These are phyloP conservation scores for Zaprionus camerounensis DNA, from an alignment of 1,140 invertebrate genomes.

Conservation along the genomic window DNA sequence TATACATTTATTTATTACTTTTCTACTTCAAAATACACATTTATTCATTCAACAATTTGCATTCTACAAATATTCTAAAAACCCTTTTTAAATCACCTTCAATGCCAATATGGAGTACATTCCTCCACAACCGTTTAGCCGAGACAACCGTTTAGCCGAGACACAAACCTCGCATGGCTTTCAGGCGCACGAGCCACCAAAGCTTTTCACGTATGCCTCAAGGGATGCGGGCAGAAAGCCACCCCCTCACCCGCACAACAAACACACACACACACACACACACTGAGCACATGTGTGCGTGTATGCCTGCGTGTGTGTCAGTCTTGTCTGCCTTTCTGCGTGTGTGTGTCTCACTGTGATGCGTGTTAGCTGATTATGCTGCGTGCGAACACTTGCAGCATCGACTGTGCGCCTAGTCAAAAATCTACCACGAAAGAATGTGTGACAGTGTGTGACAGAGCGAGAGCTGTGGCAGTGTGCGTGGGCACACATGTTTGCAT, in stretches of 20 bases:
- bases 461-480: conserved; percentile 44
- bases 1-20: neutral
- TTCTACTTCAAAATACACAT: neutral
- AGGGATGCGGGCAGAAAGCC: neutral
- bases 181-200: too few relatives aligned
- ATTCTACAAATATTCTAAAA: neutral
- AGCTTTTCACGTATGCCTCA: conserved; percentile 24
- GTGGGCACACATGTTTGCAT: conserved; percentile 26
- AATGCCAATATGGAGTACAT: neutral
- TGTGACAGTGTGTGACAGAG: conserved; percentile 73
- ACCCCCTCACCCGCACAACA: neutral
- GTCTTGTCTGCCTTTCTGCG: neutral
- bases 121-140: neutral
- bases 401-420: conserved; percentile 67
- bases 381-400: conserved; percentile 22
- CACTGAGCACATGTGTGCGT: conserved; percentile 18
- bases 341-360: conserved; percentile 32
- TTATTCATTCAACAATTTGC: too few relatives aligned
- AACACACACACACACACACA: conserved; percentile 1
- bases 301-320: conserved; percentile 42
- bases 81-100: neutral
- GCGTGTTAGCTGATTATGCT: conserved; percentile 2
- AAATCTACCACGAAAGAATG: conserved; percentile 83
- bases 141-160: neutral
- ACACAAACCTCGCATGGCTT: conserved; percentile 42